Base-by-base conservation (phyloP, 2,113 vertebrate genomes). In the Toxotes chatareus region DNA sequence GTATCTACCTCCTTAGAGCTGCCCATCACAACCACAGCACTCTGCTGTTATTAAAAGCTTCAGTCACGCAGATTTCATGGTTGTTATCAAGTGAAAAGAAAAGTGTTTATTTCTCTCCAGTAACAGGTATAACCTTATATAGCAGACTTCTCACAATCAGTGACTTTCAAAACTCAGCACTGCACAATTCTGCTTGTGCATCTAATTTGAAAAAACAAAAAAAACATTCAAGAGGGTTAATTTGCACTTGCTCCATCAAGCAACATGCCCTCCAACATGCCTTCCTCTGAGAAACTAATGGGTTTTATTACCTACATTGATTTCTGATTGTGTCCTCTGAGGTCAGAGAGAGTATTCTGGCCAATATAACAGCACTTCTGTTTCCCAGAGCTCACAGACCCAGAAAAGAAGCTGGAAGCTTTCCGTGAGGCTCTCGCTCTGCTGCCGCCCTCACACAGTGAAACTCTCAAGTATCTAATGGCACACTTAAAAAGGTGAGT, bases 391-490 rank as follows among this genome's bases (percentile, higher is more conserved):
- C 94, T 97, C 66, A 91, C 95, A 60, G 97, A 99, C 72, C 93
- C 95, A 1, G 97, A 99, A 11, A 97, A 99, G 93, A 97, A 97
- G 79, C 90, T 99, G 86, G 97, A 99, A 90, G 96, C 96, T 66
- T 96, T 99, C 80, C 97, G 97, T 0, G 97, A 98, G 90, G 97
- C 97, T 12, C 94, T 99, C 74, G 96, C 96, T 86, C 95, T 97
- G 73, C 94, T 99, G 89, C 98, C 99, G 0, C 97, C 96, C 34
- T 97, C 99, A 14, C 99, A 99, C 96, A 96, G 94, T 92, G 99
- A 99, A 93, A 99, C 98, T 0, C 91, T 99, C 67, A 95, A 97
- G 83, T 98, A 97, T 94, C 98, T 99, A 91, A 99, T 99, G 98
- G 97, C 96, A 0, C 99, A 99, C 88, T 95, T 99, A 42, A 99